Conservation (phyloP, 2,113 vertebrate species). For the Pachypanchax playfairii region DNA sequence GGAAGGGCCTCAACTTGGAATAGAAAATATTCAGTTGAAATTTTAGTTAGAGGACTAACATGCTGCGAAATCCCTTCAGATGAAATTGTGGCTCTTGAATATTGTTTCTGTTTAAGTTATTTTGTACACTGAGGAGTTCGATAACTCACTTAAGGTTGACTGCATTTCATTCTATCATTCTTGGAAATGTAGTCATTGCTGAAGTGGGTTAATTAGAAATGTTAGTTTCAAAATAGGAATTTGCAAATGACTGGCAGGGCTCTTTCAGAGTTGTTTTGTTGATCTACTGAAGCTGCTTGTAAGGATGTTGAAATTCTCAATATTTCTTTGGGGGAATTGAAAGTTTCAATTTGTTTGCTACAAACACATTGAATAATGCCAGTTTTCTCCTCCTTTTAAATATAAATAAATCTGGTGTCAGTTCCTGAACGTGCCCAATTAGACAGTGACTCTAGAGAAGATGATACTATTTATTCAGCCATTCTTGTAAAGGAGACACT, state of each 20-base stretch:
- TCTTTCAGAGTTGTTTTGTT: constrained; percentile 1
- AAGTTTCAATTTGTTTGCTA: background rate
- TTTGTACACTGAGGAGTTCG: background rate
- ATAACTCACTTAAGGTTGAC: background rate
- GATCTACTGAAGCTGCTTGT: background rate
- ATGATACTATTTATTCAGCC: background rate
- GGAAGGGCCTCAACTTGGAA: no score
- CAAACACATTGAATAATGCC: background rate
- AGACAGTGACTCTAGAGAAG: background rate
- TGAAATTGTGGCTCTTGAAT: no score
- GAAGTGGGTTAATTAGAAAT: background rate
- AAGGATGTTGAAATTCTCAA: no score
- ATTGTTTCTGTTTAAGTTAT: background rate
- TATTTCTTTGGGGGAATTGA: background rate
- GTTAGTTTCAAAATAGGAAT: constrained; percentile 1
- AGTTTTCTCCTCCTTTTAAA: background rate
- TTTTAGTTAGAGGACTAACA: background rate
- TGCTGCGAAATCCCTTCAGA: background rate
- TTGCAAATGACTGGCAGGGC: background rate
- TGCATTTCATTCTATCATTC: background rate
- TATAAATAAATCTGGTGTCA: no score
- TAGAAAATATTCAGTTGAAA: background rate
- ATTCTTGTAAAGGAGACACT: no score
- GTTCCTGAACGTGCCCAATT: no score
- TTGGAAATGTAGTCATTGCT: background rate